These are phyloP conservation scores for Eulemur rufifrons DNA, from an alignment of 2,113 vertebrate genomes.

Conservation along the genomic window DNA sequence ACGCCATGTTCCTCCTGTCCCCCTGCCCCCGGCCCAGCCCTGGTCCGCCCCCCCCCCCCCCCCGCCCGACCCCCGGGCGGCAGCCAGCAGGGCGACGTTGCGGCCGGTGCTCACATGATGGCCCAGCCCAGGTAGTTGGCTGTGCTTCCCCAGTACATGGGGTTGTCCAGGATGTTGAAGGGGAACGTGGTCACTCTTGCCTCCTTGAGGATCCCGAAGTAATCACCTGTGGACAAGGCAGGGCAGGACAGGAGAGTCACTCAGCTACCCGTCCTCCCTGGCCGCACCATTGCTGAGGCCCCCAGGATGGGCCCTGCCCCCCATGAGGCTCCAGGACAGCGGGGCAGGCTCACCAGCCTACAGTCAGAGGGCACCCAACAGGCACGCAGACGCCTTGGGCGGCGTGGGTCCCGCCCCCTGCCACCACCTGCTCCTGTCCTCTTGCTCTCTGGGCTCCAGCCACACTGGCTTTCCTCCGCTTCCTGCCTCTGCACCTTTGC, in stretches of 20 bases:
- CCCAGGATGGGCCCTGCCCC: not conserved
- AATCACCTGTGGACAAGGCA: constrained; percentile 88
- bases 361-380: not conserved
- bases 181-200: constrained; percentile 93
- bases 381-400: not conserved
- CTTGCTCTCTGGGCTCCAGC: not conserved
- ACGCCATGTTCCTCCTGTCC: not conserved
- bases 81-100: accelerated
- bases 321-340: not conserved
- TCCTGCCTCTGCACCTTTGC: not conserved
- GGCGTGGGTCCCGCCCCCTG: accelerated
- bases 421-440: not conserved
- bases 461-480: not conserved
- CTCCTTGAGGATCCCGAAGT: constrained; percentile 96
- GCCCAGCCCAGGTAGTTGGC: constrained; percentile 95
- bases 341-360: too few species aligned
- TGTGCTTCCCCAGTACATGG: constrained; percentile 99
- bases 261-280: too few species aligned
- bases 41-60: too few species aligned
- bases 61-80: not conserved
- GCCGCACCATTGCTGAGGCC: not conserved
- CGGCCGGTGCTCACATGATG: constrained; percentile 90
- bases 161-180: constrained; percentile 93
- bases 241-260: not conserved
- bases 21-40: not conserved